Evolutionary conservation across 2,797 vertebrate species (phyloP).

Genomic region (Loris lydekkerianus): DNA sequence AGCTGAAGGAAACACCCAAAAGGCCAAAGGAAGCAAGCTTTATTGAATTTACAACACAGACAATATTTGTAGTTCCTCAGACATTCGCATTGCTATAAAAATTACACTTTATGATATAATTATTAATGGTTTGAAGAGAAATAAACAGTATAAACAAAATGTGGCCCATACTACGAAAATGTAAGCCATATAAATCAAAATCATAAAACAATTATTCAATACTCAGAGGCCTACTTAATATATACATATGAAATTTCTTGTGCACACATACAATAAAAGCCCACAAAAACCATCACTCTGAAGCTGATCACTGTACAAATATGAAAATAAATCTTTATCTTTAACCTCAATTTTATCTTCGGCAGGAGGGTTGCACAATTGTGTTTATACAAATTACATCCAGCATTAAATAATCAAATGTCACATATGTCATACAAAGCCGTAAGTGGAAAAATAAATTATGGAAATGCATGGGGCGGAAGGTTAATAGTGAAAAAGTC

Average conservation of each 20-base stretch:
- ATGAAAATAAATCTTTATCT: constrained; percentile 80
- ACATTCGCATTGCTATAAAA: constrained; percentile 76
- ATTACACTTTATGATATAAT: constrained; percentile 75
- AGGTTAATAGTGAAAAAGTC: constrained; percentile 69
- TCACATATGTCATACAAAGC: constrained; percentile 59
- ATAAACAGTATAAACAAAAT: constrained; percentile 75
- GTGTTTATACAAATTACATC: constrained; percentile 73
- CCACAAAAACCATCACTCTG: constrained; percentile 44
- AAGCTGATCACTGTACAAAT: constrained; percentile 56
- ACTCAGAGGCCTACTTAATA: constrained; percentile 75
- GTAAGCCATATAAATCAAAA: constrained; percentile 81
- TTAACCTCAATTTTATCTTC: constrained; percentile 76
- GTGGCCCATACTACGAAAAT: constrained; percentile 71
- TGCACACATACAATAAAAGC: constrained; percentile 69
- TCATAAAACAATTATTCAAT: constrained; percentile 73
- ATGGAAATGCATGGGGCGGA: constrained; percentile 59
- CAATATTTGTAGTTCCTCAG: constrained; percentile 73
- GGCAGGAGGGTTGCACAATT: constrained; percentile 47
- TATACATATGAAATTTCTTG: constrained; percentile 74
- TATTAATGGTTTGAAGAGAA: constrained; percentile 79
- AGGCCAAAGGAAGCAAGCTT: constrained; percentile 70
- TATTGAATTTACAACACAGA: constrained; percentile 83
- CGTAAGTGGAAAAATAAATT: constrained; percentile 77
- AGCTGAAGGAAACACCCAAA: constrained; percentile 28
- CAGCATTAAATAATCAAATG: constrained; percentile 75